Conservation (phyloP, 2,888 invertebrate species). For the Agyllia agylla region DNA sequence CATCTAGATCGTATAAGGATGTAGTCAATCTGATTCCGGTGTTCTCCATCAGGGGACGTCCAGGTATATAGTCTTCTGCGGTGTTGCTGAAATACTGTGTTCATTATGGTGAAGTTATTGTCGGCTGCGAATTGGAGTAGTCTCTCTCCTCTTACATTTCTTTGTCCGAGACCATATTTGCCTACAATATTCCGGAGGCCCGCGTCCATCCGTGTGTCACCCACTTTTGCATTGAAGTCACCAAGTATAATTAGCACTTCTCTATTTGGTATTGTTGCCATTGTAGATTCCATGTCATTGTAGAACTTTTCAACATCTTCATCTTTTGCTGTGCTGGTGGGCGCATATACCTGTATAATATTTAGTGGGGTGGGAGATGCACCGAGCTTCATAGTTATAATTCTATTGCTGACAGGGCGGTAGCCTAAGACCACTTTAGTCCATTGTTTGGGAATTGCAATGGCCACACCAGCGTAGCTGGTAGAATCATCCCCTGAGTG, state of each 20-base stretch:
- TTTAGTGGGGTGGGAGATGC: no score
- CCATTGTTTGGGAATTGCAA: no score
- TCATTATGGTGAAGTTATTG: background rate
- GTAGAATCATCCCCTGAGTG: no score
- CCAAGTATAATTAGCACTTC: background rate
- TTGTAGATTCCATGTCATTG: no score
- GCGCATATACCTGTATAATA: no score
- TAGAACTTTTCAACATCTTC: no score
- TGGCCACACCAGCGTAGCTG: no score
- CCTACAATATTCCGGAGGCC: background rate
- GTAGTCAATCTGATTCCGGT: background rate
- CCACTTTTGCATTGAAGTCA: constrained; percentile 28
- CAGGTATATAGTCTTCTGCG: background rate
- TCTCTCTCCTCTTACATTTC: background rate
- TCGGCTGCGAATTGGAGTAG: background rate
- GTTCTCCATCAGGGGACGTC: background rate
- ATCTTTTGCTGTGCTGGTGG: no score
- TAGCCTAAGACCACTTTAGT: no score
- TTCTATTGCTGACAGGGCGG: no score
- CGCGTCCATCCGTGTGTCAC: background rate
- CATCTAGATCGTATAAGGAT: constrained; percentile 38
- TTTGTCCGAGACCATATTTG: background rate
- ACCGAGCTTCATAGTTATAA: no score
- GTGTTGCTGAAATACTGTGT: background rate
- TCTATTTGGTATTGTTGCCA: no score